Base-by-base conservation (phyloP, 1,140 invertebrate species). In the Drosophila carrolli region DNA sequence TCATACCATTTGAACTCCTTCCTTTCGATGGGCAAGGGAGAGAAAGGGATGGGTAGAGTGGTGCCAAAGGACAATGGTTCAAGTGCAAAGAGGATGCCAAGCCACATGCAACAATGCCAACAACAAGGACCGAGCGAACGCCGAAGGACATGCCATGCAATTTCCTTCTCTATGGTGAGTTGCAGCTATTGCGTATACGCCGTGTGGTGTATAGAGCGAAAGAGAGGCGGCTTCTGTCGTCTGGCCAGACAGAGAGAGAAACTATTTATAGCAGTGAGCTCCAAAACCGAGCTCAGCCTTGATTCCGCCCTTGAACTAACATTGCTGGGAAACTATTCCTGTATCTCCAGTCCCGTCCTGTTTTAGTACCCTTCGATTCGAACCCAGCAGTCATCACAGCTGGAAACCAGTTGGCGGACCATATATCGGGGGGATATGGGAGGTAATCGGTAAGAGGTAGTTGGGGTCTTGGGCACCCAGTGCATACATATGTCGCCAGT, bases 61-160 rank as follows among this genome's bases (percentile, higher is more conserved):
- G 60, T 73, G 66, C 61, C 61, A 81, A 91, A 91, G 89, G 88
- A 91, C 89, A 91, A 84, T 72, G 84, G 89, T 91, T 91, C 88
- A 91, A 91, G 88, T 91, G 88, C 89, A 91, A 91, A 81, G 83
- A 88, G 88, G 80, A 91, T 88, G 88, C 82, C 76, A 77, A 59
- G 40, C 73, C 76, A 60, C 76, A 78, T 54, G 66, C 75, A 72
- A 78, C 53, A 58, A 46, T 71, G 58, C 38, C 53, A 48, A 48
- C 61, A 60, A 71, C 61, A 50, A 41, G 38, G 9, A 60, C 54
- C 43, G 47, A 51, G 6, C 47, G 48, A 56, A 60, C 58, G 61
- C 44, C 75, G 51, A 81, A 81, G 72, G 78, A 81, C 72, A 62
- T 68, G 75, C 60, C 13, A 59, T 78, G 61, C 59, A 59, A 75